A percentile compares a stretch with the other conserved stretches of the same genome.
phyloP scores from a whole-genome alignment of 2,888 invertebrate genomes.

The Drosophila kuntzei region DNA sequence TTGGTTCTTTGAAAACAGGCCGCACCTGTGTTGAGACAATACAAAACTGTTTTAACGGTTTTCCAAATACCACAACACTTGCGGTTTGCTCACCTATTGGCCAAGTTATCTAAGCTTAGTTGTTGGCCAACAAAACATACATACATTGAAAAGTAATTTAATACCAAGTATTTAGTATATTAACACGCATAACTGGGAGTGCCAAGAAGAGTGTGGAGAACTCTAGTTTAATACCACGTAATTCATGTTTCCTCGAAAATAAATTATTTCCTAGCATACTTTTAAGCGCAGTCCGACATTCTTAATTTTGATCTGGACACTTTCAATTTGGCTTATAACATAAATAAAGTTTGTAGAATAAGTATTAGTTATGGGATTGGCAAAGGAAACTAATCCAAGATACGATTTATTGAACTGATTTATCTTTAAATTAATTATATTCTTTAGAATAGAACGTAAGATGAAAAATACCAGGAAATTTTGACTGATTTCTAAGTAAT shows the following conservation, averaged over 20 bases:
- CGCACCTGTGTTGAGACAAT: conserved; percentile 43
- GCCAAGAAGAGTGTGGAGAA: background rate
- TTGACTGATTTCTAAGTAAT: too few relatives aligned
- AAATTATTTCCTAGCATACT: conserved; percentile 44
- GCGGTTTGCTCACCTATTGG: conserved; percentile 9
- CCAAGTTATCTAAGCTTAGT: conserved; percentile 44
- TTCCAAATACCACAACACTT: conserved; percentile 29
- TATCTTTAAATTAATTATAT: too few relatives aligned
- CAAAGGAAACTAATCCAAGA: too few relatives aligned
- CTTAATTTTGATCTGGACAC: too few relatives aligned
- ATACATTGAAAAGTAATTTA: conserved; percentile 48
- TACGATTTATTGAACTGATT: too few relatives aligned
- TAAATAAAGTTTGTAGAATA: too few relatives aligned
- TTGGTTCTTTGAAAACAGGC: conserved; percentile 21
- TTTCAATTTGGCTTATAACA: too few relatives aligned
- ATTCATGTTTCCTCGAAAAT: background rate
- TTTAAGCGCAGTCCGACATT: conserved; percentile 30
- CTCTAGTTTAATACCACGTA: conserved; percentile 2
- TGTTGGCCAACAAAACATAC: conserved; percentile 21
- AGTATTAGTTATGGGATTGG: too few relatives aligned
- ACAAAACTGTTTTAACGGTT: conserved; percentile 15
- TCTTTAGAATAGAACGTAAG: too few relatives aligned
- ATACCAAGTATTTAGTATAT: conserved; percentile 22
- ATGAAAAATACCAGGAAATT: too few relatives aligned
- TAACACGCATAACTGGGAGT: conserved; percentile 34